phyloP scores from a whole-genome alignment of 1,140 invertebrate genomes.

The Kradibia gibbosae region DNA sequence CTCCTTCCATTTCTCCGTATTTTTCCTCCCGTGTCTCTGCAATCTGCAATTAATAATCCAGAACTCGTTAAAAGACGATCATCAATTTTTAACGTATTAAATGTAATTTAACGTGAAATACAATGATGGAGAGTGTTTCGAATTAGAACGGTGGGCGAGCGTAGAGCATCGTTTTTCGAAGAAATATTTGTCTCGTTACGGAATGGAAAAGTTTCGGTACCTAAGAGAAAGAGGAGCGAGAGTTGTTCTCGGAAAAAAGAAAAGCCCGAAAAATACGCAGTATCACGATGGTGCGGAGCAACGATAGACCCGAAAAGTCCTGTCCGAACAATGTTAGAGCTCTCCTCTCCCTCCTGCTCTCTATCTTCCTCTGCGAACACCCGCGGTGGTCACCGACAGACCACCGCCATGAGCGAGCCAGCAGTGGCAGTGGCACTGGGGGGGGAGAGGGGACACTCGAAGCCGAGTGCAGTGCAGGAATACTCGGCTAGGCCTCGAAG shows the following conservation, averaged over 20 bases:
- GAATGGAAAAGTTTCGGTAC: background rate
- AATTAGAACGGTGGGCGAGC: background rate
- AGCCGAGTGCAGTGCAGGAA: conserved; percentile 17
- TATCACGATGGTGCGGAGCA: background rate
- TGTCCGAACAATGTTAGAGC: background rate
- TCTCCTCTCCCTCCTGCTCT: background rate
- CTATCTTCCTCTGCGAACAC: background rate
- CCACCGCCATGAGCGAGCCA: background rate
- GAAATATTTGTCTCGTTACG: background rate
- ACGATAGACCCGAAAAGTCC: background rate
- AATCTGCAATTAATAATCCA: too few relatives aligned
- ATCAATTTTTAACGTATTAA: background rate
- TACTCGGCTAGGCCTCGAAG: conserved; percentile 51
- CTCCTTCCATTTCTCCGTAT: too few relatives aligned
- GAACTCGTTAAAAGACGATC: too few relatives aligned
- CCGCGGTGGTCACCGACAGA: conserved; percentile 24
- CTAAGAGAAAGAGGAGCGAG: background rate
- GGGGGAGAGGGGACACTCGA: background rate
- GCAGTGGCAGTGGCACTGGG: background rate
- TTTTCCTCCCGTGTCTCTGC: too few relatives aligned
- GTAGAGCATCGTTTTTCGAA: background rate
- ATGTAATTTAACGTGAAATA: background rate
- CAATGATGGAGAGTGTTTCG: background rate
- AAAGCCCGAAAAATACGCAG: conserved; percentile 17
- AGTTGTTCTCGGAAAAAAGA: background rate